Evolutionary conservation across 2,888 invertebrate species (phyloP).

Genomic region (Exephanes ischioxanthus): DNA sequence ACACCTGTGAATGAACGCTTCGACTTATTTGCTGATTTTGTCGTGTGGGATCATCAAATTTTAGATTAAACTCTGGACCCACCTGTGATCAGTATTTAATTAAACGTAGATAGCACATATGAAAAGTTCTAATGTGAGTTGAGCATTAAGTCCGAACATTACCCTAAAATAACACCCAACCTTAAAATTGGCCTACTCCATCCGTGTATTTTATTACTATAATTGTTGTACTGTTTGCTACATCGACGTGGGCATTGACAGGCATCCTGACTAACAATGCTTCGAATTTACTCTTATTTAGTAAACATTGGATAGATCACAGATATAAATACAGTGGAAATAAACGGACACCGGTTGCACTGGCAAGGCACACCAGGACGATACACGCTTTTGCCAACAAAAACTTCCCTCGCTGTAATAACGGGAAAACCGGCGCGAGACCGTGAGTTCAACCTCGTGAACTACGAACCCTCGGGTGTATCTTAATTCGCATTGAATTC

Average conservation of each 20-base stretch:
- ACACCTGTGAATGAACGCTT: not conserved
- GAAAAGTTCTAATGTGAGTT: not conserved
- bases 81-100: not conserved
- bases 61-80: not conserved
- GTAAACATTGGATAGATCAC: not conserved
- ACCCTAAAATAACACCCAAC: not conserved
- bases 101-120: not conserved
- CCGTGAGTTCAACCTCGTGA: slow-evolving; percentile 71
- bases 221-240: not conserved
- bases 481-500: slow-evolving; percentile 62
- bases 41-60: not conserved
- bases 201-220: not conserved
- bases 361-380: not conserved
- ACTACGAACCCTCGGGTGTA: slow-evolving; percentile 70
- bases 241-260: not conserved
- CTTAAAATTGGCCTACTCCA: too few relatives aligned
- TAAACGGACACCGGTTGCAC: not conserved
- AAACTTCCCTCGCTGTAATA: slow-evolving; percentile 53
- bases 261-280: not conserved
- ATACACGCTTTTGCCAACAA: slow-evolving; percentile 19
- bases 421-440: slow-evolving; percentile 68
- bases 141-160: not conserved
- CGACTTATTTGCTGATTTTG: not conserved
- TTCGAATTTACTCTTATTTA: not conserved
- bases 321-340: not conserved